These are phyloP conservation scores for Linurgus olivaceus DNA, from an alignment of 2,797 vertebrate genomes.

Conservation along the genomic window DNA sequence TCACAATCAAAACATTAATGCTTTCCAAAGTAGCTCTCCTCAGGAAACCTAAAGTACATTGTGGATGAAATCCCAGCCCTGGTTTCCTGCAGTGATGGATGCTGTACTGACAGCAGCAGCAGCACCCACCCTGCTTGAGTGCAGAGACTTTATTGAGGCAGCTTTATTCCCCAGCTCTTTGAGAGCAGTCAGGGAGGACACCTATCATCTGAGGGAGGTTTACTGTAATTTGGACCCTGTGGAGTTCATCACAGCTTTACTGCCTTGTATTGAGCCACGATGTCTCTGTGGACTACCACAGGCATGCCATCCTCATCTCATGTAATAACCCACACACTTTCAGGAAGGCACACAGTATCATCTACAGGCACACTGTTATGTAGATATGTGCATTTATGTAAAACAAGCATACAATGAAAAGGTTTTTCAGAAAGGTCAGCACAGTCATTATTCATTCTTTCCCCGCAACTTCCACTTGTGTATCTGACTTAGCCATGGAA, in stretches of 20 bases:
- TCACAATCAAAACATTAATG: neutral
- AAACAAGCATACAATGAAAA: neutral
- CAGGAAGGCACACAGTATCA: neutral
- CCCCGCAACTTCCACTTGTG: neutral
- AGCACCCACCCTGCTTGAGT: neutral
- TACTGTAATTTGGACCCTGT: neutral
- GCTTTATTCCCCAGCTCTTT: neutral
- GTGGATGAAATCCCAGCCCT: neutral
- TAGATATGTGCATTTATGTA: neutral
- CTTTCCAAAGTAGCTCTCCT: neutral
- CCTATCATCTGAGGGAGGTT: neutral
- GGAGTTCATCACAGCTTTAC: neutral
- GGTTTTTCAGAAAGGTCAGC: neutral
- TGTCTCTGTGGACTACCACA: neutral
- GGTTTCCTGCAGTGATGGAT: neutral
- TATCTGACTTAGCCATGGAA: neutral
- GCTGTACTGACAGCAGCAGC: neutral
- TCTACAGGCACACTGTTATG: neutral
- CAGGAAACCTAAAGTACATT: neutral
- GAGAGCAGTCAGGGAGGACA: neutral
- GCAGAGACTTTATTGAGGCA: neutral
- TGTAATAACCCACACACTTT: neutral
- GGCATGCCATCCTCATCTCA: neutral
- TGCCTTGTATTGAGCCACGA: fast-evolving
- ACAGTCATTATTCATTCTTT: neutral